A percentile compares a stretch with the other conserved stretches of the same genome.
phyloP scores from a whole-genome alignment of 2,797 vertebrate genomes.

The Pipistrellus nathusii region DNA sequence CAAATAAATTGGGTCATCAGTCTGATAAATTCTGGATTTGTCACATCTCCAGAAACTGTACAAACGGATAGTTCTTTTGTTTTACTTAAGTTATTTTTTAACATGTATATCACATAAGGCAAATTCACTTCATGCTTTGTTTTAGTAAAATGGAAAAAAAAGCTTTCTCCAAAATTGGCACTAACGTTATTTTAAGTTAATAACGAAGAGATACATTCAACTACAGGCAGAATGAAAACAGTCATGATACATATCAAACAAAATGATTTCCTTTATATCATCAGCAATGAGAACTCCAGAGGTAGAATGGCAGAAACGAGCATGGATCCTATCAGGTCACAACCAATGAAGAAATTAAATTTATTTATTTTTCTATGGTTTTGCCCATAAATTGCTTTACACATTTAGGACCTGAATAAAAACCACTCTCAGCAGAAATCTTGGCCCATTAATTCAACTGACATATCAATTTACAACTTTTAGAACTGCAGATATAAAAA shows the following conservation, averaged over 20 bases:
- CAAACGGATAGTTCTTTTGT: conserved; percentile 63
- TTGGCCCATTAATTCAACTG: conserved; percentile 76
- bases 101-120: conserved; percentile 75
- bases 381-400: conserved; percentile 75
- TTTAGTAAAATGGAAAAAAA: conserved; percentile 72
- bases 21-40: conserved; percentile 67
- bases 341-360: conserved; percentile 74
- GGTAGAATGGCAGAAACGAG: conserved; percentile 66
- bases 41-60: conserved; percentile 72
- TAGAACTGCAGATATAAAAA: conserved; percentile 82
- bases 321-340: conserved; percentile 76
- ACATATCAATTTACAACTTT: conserved; percentile 78
- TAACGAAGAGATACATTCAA: conserved; percentile 78
- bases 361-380: conserved; percentile 78
- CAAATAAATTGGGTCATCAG: conserved; percentile 60
- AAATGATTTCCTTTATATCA: conserved; percentile 74
- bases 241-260: conserved; percentile 70
- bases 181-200: conserved; percentile 74
- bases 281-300: conserved; percentile 78
- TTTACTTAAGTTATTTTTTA: conserved; percentile 74
- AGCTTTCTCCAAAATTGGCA: conserved; percentile 71
- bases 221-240: conserved; percentile 79
- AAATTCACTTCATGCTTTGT: conserved; percentile 80
- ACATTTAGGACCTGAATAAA: conserved; percentile 78
- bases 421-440: conserved; percentile 75